Conservation (phyloP, 2,888 invertebrate species). For the Drosophila cracens region DNA sequence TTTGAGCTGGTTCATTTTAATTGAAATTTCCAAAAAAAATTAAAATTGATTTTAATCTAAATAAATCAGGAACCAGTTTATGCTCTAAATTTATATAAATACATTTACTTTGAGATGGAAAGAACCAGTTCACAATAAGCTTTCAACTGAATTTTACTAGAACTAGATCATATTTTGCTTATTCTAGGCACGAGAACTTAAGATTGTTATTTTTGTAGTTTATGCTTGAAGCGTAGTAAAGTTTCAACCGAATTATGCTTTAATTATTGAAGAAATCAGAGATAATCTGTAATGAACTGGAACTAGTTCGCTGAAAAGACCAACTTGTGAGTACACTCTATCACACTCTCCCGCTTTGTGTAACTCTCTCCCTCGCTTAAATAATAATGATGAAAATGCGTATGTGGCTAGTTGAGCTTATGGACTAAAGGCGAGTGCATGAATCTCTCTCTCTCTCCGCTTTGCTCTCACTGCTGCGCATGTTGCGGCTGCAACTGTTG, state of each 20-base stretch:
- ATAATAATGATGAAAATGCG: constrained; percentile 52
- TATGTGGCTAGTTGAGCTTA: constrained; percentile 75
- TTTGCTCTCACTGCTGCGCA: constrained; percentile 35
- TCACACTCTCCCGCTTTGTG: neutral
- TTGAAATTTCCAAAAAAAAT: neutral
- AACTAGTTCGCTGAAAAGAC: constrained; percentile 35
- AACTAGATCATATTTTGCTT: neutral
- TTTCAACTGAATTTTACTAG: neutral
- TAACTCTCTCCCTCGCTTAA: constrained; percentile 5
- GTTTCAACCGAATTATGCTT: neutral
- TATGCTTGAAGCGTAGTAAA: neutral
- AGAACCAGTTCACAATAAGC: neutral
- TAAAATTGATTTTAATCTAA: neutral
- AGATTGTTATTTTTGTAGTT: neutral
- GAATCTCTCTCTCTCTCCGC: constrained; percentile 28
- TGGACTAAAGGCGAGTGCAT: constrained; percentile 57
- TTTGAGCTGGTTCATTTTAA: neutral
- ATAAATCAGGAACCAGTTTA: neutral
- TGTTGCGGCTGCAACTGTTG: constrained; percentile 59
- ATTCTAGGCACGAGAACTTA: neutral
- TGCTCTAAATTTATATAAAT: neutral
- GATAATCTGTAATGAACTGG: neutral
- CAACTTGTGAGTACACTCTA: constrained; percentile 23
- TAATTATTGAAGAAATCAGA: constrained; percentile 1
- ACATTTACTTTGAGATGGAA: neutral